Evolutionary conservation across 1,140 invertebrate genomes (phyloP).

Genomic region (Zaprionus vittiger): DNA sequence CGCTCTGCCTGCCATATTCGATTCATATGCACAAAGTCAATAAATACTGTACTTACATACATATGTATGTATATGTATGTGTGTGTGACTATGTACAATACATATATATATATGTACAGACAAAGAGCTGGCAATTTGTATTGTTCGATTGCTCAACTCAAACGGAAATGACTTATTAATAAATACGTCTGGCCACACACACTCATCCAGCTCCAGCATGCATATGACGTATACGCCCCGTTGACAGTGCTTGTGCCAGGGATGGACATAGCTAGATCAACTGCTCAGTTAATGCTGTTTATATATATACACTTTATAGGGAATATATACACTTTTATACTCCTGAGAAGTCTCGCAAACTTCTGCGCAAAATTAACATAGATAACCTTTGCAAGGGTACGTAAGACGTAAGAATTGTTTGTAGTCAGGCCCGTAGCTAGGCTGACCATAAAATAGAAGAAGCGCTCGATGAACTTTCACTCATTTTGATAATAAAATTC

Average conservation of each 20-base stretch:
- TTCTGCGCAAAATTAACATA: no score
- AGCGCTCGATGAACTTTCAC: no score
- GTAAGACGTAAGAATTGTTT: no score
- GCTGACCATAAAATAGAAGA: no score
- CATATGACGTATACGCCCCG: not conserved
- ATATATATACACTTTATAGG: no score
- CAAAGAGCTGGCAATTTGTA: slow-evolving; percentile 38
- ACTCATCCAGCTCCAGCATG: not conserved
- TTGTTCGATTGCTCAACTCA: slow-evolving; percentile 49
- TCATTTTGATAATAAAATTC: no score
- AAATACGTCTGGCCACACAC: slow-evolving; percentile 32
- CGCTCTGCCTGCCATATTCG: not conserved
- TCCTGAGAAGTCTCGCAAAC: no score
- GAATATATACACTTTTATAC: no score
- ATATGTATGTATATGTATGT: not conserved
- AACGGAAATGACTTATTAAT: slow-evolving; percentile 51
- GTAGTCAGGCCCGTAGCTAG: no score
- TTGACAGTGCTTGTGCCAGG: not conserved
- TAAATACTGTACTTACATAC: slow-evolving; percentile 12
- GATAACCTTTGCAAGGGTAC: no score
- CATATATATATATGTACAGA: not conserved
- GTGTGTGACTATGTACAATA: not conserved
- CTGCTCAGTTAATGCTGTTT: no score
- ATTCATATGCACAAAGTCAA: slow-evolving; percentile 5
- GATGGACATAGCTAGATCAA: no score